A percentile compares a stretch with the other conserved stretches of the same genome.
phyloP scores from a whole-genome alignment of 2,113 vertebrate genomes.

The Calyptomena viridis region DNA sequence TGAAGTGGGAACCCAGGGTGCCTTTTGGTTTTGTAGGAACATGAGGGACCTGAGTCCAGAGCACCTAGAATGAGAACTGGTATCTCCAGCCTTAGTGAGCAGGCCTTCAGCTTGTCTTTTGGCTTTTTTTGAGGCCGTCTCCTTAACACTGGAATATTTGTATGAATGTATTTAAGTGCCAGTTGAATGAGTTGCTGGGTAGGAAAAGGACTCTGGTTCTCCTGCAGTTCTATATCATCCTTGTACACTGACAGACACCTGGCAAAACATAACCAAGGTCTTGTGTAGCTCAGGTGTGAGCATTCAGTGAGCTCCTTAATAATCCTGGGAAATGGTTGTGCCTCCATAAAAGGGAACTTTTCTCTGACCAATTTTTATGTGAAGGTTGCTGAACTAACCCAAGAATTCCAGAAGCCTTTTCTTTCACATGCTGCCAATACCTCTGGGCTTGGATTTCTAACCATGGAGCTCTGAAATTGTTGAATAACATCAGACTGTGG shows the following conservation, averaged over 20 bases:
- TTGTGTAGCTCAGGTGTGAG: not conserved
- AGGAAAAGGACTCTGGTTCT: not conserved
- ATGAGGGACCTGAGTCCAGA: not conserved
- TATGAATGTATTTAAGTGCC: not conserved
- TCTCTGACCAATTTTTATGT: not conserved
- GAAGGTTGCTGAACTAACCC: not conserved
- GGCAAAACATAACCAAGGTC: not conserved
- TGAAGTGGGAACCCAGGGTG: not conserved
- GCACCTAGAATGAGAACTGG: not conserved
- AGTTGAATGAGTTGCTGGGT: not conserved
- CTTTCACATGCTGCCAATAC: not conserved
- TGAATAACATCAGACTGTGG: rapidly evolving
- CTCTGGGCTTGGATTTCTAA: not conserved
- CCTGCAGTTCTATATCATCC: not conserved
- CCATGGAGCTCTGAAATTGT: not conserved
- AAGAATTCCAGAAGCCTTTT: not conserved
- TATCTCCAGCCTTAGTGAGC: not conserved
- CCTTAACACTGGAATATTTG: not conserved
- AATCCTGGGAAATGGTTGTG: not conserved
- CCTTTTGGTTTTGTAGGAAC: not conserved
- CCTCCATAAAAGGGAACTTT: not conserved
- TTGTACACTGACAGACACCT: not conserved
- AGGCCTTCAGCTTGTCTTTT: not conserved
- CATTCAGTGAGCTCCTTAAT: not conserved
- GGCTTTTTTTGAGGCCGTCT: not conserved